Percentiles rank a stretch among this genome's conserved stretches.
phyloP scores from a whole-genome alignment of 2,113 vertebrate genomes.

The Crypturellus undulatus region DNA sequence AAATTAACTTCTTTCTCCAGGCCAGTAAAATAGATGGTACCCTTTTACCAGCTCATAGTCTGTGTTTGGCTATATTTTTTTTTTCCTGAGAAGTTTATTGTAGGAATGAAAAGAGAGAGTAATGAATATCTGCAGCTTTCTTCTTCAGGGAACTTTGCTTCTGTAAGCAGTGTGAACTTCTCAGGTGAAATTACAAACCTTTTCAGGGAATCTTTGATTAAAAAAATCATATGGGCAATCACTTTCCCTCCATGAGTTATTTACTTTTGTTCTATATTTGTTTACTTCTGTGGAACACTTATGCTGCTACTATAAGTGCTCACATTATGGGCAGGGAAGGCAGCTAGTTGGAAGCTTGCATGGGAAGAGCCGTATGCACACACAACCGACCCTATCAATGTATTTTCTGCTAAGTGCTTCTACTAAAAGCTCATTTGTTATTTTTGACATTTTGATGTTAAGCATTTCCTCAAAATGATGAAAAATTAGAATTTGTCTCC shows the following conservation, averaged over 20 bases:
- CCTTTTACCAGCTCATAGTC: neutral
- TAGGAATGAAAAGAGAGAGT: neutral
- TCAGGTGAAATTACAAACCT: neutral
- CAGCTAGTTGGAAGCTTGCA: neutral
- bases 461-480: neutral
- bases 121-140: neutral
- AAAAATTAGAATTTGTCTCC: conserved; percentile 28
- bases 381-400: neutral
- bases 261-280: neutral
- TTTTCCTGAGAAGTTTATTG: neutral
- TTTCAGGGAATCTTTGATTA: neutral
- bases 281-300: conserved; percentile 16
- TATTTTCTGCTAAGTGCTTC: neutral
- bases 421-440: conserved; percentile 5
- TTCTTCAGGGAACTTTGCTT: neutral
- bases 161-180: neutral
- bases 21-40: neutral
- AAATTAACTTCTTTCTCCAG: neutral
- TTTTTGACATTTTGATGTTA: neutral
- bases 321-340: neutral
- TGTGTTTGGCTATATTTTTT: neutral
- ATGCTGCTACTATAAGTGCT: neutral
- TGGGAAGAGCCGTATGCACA: neutral
- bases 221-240: neutral
- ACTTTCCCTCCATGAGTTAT: neutral